Conservation (phyloP, 2,113 vertebrate genomes). For the Corythoichthys haematopterus region DNA sequence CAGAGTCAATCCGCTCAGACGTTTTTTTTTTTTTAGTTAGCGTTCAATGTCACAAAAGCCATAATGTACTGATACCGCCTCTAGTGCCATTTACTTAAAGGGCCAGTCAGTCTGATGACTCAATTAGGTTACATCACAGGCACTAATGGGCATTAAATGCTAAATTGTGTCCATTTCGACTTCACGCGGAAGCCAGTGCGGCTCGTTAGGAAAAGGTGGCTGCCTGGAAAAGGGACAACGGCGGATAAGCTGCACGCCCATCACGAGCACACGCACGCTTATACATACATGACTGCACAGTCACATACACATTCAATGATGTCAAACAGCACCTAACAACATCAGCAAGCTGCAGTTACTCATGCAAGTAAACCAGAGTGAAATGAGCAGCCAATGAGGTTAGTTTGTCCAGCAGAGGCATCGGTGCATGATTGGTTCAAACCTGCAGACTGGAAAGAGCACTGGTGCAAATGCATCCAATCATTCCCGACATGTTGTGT, state of each 20-base stretch:
- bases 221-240: conserved; percentile 23
- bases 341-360: conserved; percentile 41
- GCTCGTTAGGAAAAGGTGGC: conserved; percentile 46
- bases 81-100: conserved; percentile 25
- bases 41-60: conserved; percentile 12
- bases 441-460: conserved; percentile 39
- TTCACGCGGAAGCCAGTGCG: conserved; percentile 19
- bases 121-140: conserved; percentile 44
- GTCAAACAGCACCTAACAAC: conserved; percentile 30
- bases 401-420: conserved; percentile 52
- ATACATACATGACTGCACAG: conserved; percentile 1
- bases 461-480: conserved; percentile 21
- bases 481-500: background rate
- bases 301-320: conserved; percentile 3
- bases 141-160: conserved; percentile 43
- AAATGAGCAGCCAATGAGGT: conserved; percentile 52
- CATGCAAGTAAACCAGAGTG: conserved; percentile 48
- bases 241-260: conserved; percentile 11
- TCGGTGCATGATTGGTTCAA: conserved; percentile 48
- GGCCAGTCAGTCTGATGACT: conserved; percentile 32
- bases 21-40: conserved; percentile 7
- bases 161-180: conserved; percentile 40
- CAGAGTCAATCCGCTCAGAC: conserved; percentile 9
- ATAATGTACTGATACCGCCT: conserved; percentile 12
- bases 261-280: background rate